Conservation (phyloP, 2,888 invertebrate genomes). For the Quadroppia sp. region DNA sequence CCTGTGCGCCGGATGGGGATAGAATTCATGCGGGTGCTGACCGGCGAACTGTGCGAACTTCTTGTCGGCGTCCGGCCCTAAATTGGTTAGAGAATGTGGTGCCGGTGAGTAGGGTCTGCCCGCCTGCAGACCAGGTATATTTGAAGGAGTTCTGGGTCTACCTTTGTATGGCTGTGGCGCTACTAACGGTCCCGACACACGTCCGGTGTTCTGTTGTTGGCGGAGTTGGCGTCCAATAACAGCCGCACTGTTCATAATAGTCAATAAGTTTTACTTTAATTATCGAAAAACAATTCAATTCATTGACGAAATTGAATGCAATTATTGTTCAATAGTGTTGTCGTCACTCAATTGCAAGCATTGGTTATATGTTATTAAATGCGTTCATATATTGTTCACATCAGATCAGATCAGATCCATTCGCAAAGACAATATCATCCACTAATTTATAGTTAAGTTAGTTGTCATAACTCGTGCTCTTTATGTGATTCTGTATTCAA, state of each 20-base stretch:
- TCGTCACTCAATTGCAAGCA: conserved; percentile 24
- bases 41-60: conserved; percentile 40
- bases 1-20: conserved; percentile 45
- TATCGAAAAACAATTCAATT: conserved; percentile 11
- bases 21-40: conserved; percentile 40
- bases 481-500: not conserved
- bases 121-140: conserved; percentile 43
- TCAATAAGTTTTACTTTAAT: conserved; percentile 32
- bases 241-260: conserved; percentile 49
- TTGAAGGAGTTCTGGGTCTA: conserved; percentile 47
- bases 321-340: conserved; percentile 7
- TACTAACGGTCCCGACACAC: conserved; percentile 46
- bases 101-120: conserved; percentile 43
- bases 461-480: conserved; percentile 31
- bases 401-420: conserved; percentile 19
- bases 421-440: not conserved
- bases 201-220: conserved; percentile 48
- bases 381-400: not conserved
- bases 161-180: conserved; percentile 46
- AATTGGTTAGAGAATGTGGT: conserved; percentile 18
- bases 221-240: conserved; percentile 49
- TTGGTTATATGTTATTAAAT: not conserved
- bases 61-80: conserved; percentile 39
- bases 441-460: conserved; percentile 25
- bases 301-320: not conserved